Base-by-base conservation (phyloP, 1,140 invertebrate species). In the Zaprionus camerounensis region DNA sequence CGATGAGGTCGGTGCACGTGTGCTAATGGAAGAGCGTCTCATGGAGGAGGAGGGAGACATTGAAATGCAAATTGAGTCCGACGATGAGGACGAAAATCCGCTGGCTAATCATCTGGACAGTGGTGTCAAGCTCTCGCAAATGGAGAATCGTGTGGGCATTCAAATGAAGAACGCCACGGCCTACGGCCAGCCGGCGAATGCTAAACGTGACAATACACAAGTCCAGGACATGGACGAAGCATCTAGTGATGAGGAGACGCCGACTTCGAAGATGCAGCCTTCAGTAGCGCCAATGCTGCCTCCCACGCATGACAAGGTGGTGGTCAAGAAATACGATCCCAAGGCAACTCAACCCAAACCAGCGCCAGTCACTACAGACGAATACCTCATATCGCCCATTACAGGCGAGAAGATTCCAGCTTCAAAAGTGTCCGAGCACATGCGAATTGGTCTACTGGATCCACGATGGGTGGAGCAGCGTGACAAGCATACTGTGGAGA, bases 241-340 rank as follows among this genome's bases (percentile, higher is more conserved):
- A 2, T 95, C 95, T 6, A 96, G 96, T 26, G 97, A 97, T 34
- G 97, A 97, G 66, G 96, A 96, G 84, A 94, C 91, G 2, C 93
- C 94, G 11, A 93, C 94, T 9, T 90, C 93, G 3, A 94, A 93
- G 67, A 63, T 81, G 49, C 92, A 93, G 38, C 91, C 93, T 3
- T 92, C 94, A 58, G 93, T 94, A 28, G 92, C 93, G 22, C 95
- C 96, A 2, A 96, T 96, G 11, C 93, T 98, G 57, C 97, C 98
- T 15, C 96, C 98, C 12, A 96, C 97, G 1, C 97, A 97, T 26
- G 98, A 99, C 91, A 98, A 98, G 91, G 98, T 99, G 49, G 95
- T 99, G 36, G 98, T 99, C 64, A 98, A 98, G 88, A 99, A 98
- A 92, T 99, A 99, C 92, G 97, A 99, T 95, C 99, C 99, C 0